phyloP scores from a whole-genome alignment of 2,113 vertebrate genomes.

The Mormyrus lacerda region DNA sequence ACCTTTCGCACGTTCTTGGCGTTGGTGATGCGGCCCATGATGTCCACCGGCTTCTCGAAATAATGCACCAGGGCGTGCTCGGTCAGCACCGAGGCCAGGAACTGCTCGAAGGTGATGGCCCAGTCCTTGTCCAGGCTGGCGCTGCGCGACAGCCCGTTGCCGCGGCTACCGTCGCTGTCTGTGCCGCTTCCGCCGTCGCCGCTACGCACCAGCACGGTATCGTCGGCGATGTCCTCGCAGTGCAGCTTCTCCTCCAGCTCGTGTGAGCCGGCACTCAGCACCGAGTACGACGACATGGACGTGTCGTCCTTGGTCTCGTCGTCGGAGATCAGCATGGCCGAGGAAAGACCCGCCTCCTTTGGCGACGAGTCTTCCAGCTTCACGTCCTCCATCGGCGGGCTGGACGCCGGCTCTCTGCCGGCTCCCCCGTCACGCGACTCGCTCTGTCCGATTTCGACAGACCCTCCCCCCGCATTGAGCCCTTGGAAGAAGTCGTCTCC shows the following conservation, averaged over 20 bases:
- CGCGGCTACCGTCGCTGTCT: conserved; percentile 35
- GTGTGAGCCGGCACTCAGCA: conserved; percentile 87
- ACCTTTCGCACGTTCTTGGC: conserved; percentile 82
- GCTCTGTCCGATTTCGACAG: not conserved
- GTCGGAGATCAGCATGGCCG: conserved; percentile 89
- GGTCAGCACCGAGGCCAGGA: conserved; percentile 87
- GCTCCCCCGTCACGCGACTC: conserved; percentile 25
- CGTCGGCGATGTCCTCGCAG: conserved; percentile 89
- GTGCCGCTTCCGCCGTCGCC: not conserved
- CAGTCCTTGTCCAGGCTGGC: conserved; percentile 88
- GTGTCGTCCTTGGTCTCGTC: conserved; percentile 95
- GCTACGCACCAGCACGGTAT: conserved; percentile 81
- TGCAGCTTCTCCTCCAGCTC: conserved; percentile 91
- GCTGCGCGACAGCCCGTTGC: conserved; percentile 63
- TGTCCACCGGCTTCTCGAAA: conserved; percentile 88
- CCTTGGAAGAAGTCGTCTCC: conserved; percentile 41
- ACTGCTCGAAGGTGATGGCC: conserved; percentile 96
- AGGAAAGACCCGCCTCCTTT: conserved; percentile 75
- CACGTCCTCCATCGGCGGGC: conserved; percentile 82
- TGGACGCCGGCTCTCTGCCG: conserved; percentile 34
- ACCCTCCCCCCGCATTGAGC: conserved; percentile 39
- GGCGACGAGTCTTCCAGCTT: conserved; percentile 88
- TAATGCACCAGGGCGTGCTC: conserved; percentile 87
- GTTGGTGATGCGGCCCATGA: conserved; percentile 78
- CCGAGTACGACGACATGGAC: conserved; percentile 94